Evolutionary conservation across 2,797 vertebrate species (phyloP), one percentile per base, ranked within the genome.

Genomic region (Peromyscus aztecus): DNA sequence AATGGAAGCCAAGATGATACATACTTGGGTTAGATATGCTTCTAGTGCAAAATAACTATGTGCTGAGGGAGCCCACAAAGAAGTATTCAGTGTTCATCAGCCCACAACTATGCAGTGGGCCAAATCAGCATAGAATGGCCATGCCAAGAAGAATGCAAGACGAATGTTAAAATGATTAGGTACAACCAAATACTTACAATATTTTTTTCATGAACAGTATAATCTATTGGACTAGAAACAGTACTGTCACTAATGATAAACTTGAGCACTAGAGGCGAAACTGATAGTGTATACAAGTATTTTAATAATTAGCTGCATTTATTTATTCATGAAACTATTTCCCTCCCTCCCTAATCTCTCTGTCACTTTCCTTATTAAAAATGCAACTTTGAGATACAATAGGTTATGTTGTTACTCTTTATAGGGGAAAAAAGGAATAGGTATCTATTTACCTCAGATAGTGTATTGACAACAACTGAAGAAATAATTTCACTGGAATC

Each of bases 21-120:
- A 63, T 96, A 73, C 65, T 97, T 97, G 91, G 65, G 81, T 83
- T 71, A 82, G n/a, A 10, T 94, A 27, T 77, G 37, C 37, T 94
- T 94, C 55, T 85, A 89, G 8, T 67, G 31, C 43, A 93, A 95
- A 96, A 93, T 87, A 59, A 75, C 71, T 97, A 4, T 92, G 40
- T 59, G 61, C 17, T 76, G 19, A 65, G 24, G 27, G 67, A 80
- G 31, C 69, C 77, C 71, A 93, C 71, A 80, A 29, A 90, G 95
- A 90, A 89, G 92, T 75, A 91, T 46, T 86, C n/a, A 77, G 61
- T 37, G 17, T 94, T 86, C 57, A 55, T 95, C 95, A 95, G 65
- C 37, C 91, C 83, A 89, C 85, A 97, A 94, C 89, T 97, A 95
- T 91, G 82, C 16, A 29, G 75, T 69, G 75, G 31, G 23, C 75